Conservation (phyloP, 2,888 invertebrate genomes). For the Bimastos eiseni region DNA sequence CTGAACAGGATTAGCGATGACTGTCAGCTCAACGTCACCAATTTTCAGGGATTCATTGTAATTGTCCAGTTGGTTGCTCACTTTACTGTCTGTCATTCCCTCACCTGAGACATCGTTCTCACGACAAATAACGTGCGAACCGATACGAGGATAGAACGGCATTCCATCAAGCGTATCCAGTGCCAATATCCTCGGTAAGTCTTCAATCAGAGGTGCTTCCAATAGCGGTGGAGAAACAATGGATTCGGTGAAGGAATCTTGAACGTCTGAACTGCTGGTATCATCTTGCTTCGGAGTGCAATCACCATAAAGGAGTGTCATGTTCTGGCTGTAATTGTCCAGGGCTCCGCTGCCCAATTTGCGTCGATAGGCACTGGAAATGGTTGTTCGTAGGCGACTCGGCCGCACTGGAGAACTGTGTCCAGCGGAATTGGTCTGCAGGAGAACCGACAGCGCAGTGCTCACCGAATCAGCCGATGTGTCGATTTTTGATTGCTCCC, state of each 20-base stretch:
- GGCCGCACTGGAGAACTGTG: constrained; percentile 20
- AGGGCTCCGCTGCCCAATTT: neutral
- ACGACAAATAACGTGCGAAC: neutral
- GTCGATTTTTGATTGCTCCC: constrained; percentile 27
- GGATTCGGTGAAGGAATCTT: constrained; percentile 1
- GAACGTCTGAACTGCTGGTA: neutral
- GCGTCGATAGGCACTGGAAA: constrained; percentile 16
- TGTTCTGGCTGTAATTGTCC: constrained; percentile 22
- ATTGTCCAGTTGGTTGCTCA: neutral
- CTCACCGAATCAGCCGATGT: constrained; percentile 34
- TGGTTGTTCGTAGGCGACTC: constrained; percentile 9
- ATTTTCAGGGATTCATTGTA: neutral
- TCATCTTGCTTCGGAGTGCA: neutral
- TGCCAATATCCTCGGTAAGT: constrained; percentile 1
- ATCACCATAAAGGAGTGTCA: constrained; percentile 16
- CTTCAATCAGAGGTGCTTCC: constrained; percentile 5
- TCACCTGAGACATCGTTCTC: neutral
- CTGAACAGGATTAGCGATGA: neutral
- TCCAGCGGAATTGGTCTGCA: constrained; percentile 17
- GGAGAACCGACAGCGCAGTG: constrained; percentile 35
- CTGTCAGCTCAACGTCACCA: constrained; percentile 20
- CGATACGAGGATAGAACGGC: neutral
- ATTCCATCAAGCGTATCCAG: constrained; percentile 15
- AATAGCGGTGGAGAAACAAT: neutral
- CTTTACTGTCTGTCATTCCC: neutral